Conservation (phyloP, 2,113 vertebrate genomes). For the Narcine bancroftii region DNA sequence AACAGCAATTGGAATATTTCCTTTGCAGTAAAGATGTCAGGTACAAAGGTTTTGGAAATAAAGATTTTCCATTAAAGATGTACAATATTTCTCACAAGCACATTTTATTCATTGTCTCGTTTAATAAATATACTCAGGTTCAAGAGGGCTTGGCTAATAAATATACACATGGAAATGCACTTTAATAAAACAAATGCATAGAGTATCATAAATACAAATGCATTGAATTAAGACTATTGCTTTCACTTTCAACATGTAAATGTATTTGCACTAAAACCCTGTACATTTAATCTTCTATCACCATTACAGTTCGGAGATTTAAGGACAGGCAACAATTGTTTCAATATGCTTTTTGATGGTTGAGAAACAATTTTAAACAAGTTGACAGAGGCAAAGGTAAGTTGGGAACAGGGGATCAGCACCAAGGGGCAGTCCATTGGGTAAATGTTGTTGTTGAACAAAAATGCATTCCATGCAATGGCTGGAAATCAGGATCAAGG, state of each 20-base stretch:
- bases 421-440: neutral
- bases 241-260: constrained; percentile 26
- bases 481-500: neutral
- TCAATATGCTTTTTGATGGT: neutral
- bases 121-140: constrained; percentile 31
- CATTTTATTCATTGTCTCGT: constrained; percentile 3
- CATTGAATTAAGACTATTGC: neutral
- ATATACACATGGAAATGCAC: constrained; percentile 21
- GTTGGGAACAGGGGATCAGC: neutral
- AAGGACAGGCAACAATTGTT: neutral
- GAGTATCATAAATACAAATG: constrained; percentile 2
- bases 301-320: neutral
- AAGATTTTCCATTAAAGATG: neutral
- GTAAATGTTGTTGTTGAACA: neutral
- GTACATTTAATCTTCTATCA: constrained; percentile 21
- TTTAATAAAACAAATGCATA: neutral
- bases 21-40: neutral
- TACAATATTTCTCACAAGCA: neutral
- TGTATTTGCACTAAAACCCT: neutral
- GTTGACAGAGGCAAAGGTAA: neutral
- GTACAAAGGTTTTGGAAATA: neutral
- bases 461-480: constrained; percentile 15
- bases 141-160: neutral
- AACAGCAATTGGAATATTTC: neutral
- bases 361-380: neutral